phyloP scores from a whole-genome alignment of 2,797 vertebrate species.

The Melanotaenia trifasciata region DNA sequence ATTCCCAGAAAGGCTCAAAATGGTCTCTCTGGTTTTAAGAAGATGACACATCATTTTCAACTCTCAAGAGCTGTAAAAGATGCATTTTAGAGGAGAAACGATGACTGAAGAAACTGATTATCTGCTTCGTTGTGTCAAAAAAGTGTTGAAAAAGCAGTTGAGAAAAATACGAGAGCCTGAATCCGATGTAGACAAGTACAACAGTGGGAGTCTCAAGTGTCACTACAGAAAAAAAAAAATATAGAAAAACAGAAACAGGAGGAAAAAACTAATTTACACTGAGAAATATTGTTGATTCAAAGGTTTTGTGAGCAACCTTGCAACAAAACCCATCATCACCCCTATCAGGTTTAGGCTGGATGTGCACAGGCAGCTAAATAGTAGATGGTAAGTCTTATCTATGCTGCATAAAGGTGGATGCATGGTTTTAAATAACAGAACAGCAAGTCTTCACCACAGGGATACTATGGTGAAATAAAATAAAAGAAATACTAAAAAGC shows the following conservation, averaged over 20 bases:
- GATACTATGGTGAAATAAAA: slow-evolving; percentile 40
- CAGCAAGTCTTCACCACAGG: slow-evolving; percentile 46
- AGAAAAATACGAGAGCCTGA: slow-evolving; percentile 6
- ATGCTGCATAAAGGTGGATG: slow-evolving; percentile 54
- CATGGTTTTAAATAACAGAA: slow-evolving; percentile 68
- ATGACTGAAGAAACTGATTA: slow-evolving; percentile 17
- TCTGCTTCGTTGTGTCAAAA: slow-evolving; percentile 20
- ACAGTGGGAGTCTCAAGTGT: slow-evolving; percentile 35
- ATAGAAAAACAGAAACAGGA: neutral
- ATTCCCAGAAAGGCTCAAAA: slow-evolving; percentile 13
- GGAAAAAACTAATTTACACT: slow-evolving; percentile 30
- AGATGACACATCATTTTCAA: slow-evolving; percentile 14
- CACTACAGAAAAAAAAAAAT: neutral
- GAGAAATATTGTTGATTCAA: slow-evolving; percentile 56
- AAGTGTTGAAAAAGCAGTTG: slow-evolving; percentile 4
- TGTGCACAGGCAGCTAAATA: slow-evolving; percentile 71
- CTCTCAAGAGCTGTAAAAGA: slow-evolving; percentile 13
- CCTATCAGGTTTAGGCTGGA: slow-evolving; percentile 63
- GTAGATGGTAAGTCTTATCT: slow-evolving; percentile 50
- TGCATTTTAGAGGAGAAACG: slow-evolving; percentile 8
- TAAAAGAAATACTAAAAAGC: slow-evolving; percentile 2
- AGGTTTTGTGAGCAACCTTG: slow-evolving; percentile 61
- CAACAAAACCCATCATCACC: slow-evolving; percentile 53
- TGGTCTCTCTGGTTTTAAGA: neutral
- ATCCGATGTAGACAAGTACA: slow-evolving; percentile 23